phyloP scores from a whole-genome alignment of 2,888 invertebrate genomes.

The Andrena bicolor region DNA sequence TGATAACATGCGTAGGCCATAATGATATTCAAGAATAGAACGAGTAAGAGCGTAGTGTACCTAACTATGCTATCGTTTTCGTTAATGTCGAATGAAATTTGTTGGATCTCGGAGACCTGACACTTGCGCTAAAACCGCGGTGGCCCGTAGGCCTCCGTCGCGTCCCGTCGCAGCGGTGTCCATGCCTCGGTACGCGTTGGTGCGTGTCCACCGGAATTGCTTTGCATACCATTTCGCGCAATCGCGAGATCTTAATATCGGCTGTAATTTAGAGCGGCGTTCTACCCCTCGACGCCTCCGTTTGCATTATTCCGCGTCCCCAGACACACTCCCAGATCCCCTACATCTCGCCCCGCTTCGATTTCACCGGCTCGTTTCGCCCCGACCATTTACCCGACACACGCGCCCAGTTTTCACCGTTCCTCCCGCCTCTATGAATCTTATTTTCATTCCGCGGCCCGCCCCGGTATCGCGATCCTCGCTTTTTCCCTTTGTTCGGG shows the following conservation, averaged over 20 bases:
- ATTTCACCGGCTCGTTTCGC: conserved; percentile 30
- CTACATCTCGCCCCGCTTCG: conserved; percentile 22
- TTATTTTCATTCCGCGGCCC: conserved; percentile 21
- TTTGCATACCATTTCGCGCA: conserved; percentile 84
- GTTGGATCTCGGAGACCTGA: background rate
- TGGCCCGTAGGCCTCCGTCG: conserved; percentile 22
- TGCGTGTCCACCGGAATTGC: conserved; percentile 78
- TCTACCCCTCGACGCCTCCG: conserved; percentile 41
- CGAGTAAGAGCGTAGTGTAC: too few relatives aligned
- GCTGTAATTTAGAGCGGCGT: conserved; percentile 80
- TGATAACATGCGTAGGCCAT: too few relatives aligned
- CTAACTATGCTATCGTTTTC: too few relatives aligned
- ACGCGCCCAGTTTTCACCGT: conserved; percentile 31
- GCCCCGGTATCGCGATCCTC: conserved; percentile 10
- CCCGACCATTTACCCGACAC: conserved; percentile 46
- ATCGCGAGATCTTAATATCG: conserved; percentile 85
- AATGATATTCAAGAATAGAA: too few relatives aligned
- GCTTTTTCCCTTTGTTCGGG: background rate
- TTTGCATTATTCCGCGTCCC: conserved; percentile 48
- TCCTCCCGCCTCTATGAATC: conserved; percentile 25
- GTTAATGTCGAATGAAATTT: background rate
- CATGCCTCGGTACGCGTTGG: conserved; percentile 25
- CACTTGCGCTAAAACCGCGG: conserved; percentile 10
- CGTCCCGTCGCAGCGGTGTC: conserved; percentile 18
- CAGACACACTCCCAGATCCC: conserved; percentile 1